These are phyloP conservation scores for Enteromius thamalakanensis DNA, from an alignment of 2,797 vertebrate genomes.

Conservation along the genomic window DNA sequence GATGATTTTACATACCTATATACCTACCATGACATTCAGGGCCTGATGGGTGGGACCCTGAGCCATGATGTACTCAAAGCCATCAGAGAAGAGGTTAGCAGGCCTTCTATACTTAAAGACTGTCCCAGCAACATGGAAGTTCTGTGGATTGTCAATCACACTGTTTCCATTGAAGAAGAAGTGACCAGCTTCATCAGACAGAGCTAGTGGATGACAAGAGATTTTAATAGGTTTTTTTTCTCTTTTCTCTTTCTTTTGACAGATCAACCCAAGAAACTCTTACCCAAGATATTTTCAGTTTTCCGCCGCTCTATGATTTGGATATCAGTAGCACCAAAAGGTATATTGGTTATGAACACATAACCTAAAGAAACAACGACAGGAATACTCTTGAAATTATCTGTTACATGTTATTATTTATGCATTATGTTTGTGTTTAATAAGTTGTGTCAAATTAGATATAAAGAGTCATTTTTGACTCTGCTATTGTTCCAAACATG, in stretches of 20 bases:
- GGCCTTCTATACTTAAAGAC: constrained; percentile 90
- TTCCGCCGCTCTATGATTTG: constrained; percentile 89
- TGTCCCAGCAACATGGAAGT: constrained; percentile 88
- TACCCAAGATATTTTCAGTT: constrained; percentile 90
- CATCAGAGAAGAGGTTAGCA: constrained; percentile 79
- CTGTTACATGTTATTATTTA: neutral
- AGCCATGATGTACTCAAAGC: constrained; percentile 90
- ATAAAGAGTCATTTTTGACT: neutral
- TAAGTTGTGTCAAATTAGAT: neutral
- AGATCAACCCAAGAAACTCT: constrained; percentile 32
- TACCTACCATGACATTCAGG: constrained; percentile 87
- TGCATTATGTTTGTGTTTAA: neutral
- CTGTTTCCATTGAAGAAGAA: constrained; percentile 92
- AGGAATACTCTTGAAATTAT: neutral
- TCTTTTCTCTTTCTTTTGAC: neutral
- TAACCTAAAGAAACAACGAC: constrained; percentile 78
- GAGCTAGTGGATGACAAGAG: constrained; percentile 69
- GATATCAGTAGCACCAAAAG: constrained; percentile 85
- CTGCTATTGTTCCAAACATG: neutral
- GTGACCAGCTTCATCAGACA: constrained; percentile 85
- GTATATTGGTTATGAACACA: constrained; percentile 86
- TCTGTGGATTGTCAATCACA: constrained; percentile 87
- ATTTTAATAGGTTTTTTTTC: neutral
- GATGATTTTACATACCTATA: constrained; percentile 55
- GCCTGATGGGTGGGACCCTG: constrained; percentile 88